Percentiles rank a stretch among this genome's conserved stretches.
These are phyloP conservation scores for Tetrapedia diversipes DNA, from an alignment of 2,888 invertebrate species.

Conservation along the genomic window DNA sequence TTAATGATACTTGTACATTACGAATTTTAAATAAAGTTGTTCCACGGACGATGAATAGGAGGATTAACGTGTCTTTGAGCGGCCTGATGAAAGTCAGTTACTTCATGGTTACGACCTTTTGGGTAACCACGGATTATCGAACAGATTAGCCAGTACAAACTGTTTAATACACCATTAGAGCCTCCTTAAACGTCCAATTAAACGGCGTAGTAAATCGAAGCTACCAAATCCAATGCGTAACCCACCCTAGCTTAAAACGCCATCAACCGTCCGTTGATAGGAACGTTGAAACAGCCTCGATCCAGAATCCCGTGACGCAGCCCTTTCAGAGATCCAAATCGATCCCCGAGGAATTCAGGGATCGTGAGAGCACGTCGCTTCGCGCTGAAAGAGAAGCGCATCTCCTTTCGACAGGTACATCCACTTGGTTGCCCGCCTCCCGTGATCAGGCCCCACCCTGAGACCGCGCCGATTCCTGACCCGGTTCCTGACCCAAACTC, in stretches of 20 bases:
- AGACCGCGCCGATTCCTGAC: constrained; percentile 40
- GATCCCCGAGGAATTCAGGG: constrained; percentile 49
- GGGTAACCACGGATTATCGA: too few relatives aligned
- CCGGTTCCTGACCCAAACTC: constrained; percentile 26
- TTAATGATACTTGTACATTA: too few relatives aligned
- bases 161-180: too few relatives aligned
- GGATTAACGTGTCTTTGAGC: not conserved
- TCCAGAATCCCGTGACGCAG: constrained; percentile 35
- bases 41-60: not conserved
- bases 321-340: constrained; percentile 58
- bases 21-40: too few relatives aligned
- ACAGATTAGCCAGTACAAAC: too few relatives aligned
- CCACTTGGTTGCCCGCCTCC: constrained; percentile 54
- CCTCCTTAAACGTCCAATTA: too few relatives aligned
- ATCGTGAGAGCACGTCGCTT: constrained; percentile 58
- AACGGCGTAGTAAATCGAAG: not conserved
- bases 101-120: too few relatives aligned
- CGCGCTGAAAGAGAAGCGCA: constrained; percentile 51
- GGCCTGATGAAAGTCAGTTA: too few relatives aligned
- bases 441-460: constrained; percentile 33
- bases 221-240: not conserved
- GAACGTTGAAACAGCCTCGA: constrained; percentile 6
- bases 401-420: constrained; percentile 67
- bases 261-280: not conserved
- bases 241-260: not conserved